These are phyloP conservation scores for Pogonomyrmex californicus DNA, from an alignment of 1,140 invertebrate genomes.

Conservation along the genomic window DNA sequence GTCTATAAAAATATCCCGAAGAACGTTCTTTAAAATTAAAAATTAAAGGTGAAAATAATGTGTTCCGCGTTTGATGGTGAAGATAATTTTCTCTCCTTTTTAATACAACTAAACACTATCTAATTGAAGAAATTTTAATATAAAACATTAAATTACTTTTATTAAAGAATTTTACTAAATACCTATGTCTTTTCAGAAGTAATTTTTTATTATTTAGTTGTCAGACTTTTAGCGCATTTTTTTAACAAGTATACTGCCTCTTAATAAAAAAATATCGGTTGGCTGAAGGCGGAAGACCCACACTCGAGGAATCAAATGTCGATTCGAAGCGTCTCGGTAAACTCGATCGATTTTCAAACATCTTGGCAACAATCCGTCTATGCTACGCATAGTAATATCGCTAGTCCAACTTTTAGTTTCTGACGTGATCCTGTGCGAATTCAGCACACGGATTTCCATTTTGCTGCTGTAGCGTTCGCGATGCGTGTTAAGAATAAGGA, in stretches of 20 bases:
- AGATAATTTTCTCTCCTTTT: background rate
- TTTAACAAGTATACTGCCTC: background rate
- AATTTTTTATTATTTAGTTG: background rate
- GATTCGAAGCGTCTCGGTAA: conserved; percentile 11
- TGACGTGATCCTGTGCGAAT: conserved; percentile 36
- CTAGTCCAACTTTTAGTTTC: conserved; percentile 48
- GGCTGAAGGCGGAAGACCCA: background rate
- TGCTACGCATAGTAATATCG: conserved; percentile 30
- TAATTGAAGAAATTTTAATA: background rate
- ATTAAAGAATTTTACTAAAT: background rate
- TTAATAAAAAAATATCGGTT: background rate
- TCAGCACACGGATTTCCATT: conserved; percentile 62
- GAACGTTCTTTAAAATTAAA: background rate
- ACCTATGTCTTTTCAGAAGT: background rate
- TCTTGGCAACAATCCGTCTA: conserved; percentile 36
- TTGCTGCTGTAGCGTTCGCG: conserved; percentile 17
- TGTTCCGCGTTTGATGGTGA: background rate
- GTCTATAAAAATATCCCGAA: background rate
- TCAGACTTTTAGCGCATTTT: background rate
- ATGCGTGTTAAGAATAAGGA: conserved; percentile 49
- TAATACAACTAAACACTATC: background rate
- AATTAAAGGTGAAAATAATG: background rate
- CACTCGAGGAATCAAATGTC: conserved; percentile 22
- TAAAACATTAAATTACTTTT: background rate
- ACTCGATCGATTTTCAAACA: conserved; percentile 42